Evolutionary conservation across 1,140 invertebrate genomes (phyloP).

Genomic region (Anastrepha obliqua): DNA sequence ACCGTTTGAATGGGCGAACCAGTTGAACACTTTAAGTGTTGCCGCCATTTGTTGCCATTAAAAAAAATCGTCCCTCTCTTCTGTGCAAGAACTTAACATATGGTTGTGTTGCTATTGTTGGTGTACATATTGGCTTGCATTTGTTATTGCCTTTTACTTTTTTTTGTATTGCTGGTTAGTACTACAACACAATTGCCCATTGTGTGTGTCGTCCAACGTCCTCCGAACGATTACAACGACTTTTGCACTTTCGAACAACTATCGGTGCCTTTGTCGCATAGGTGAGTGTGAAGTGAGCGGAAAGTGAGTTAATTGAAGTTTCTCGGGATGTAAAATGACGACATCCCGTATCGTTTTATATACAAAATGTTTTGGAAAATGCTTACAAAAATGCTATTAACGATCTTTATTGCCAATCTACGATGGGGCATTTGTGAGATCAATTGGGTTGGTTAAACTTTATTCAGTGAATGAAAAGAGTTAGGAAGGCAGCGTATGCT

Average conservation of each 20-base stretch:
- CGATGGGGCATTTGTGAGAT: too few relatives aligned
- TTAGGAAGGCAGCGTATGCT: too few relatives aligned
- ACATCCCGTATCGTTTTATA: neutral
- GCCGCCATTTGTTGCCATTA: slow-evolving; percentile 49
- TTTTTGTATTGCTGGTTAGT: neutral
- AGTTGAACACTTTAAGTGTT: slow-evolving; percentile 47
- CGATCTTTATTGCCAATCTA: too few relatives aligned
- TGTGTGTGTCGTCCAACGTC: neutral
- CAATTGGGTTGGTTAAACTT: too few relatives aligned
- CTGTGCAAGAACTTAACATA: slow-evolving; percentile 12
- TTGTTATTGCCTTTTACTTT: neutral
- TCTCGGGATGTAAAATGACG: neutral
- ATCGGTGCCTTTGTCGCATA: slow-evolving; percentile 1
- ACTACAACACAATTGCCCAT: slow-evolving; percentile 1
- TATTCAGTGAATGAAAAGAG: too few relatives aligned
- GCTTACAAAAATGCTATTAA: neutral
- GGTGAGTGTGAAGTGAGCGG: neutral
- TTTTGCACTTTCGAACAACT: slow-evolving; percentile 49
- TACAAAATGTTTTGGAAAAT: neutral
- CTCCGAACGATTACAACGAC: slow-evolving; percentile 17
- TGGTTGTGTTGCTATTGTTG: neutral
- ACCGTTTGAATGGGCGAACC: slow-evolving; percentile 11
- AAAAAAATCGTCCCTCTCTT: slow-evolving; percentile 23
- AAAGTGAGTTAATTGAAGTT: neutral
- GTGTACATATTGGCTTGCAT: neutral